These are phyloP conservation scores for Aegotheles bennettii DNA, from an alignment of 2,113 vertebrate species.

Conservation along the genomic window DNA sequence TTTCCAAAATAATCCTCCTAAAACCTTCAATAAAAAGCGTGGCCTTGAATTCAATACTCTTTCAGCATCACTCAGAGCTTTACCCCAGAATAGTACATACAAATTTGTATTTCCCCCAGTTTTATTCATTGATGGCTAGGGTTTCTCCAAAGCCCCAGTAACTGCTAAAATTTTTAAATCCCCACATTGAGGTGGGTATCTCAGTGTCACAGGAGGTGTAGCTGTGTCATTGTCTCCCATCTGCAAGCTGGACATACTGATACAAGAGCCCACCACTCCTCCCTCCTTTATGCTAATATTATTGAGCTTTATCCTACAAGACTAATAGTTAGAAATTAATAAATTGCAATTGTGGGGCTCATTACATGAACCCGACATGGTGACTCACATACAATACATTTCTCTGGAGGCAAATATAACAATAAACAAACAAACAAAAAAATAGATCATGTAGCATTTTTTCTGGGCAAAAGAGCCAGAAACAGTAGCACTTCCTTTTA, in stretches of 20 bases:
- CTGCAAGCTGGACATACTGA: neutral
- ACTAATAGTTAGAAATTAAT: neutral
- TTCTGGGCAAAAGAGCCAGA: neutral
- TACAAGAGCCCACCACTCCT: neutral
- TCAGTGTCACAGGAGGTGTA: neutral
- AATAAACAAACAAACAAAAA: neutral
- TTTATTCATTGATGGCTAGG: neutral
- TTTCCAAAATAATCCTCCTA: neutral
- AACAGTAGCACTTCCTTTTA: neutral
- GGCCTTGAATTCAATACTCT: neutral
- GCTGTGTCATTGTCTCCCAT: too few species aligned
- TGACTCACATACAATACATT: neutral
- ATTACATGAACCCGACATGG: fast-evolving
- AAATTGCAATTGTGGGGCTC: neutral
- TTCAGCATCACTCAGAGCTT: neutral
- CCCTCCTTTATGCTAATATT: too few species aligned
- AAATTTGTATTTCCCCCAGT: neutral
- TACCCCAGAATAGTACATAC: neutral
- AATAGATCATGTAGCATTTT: neutral
- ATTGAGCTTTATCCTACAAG: neutral
- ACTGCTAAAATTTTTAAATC: neutral
- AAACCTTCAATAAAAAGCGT: neutral
- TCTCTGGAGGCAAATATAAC: neutral
- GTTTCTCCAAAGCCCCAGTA: neutral
- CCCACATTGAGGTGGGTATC: too few species aligned